These are phyloP conservation scores for Onychomys arenicola DNA, from an alignment of 2,797 vertebrate species.

Conservation along the genomic window DNA sequence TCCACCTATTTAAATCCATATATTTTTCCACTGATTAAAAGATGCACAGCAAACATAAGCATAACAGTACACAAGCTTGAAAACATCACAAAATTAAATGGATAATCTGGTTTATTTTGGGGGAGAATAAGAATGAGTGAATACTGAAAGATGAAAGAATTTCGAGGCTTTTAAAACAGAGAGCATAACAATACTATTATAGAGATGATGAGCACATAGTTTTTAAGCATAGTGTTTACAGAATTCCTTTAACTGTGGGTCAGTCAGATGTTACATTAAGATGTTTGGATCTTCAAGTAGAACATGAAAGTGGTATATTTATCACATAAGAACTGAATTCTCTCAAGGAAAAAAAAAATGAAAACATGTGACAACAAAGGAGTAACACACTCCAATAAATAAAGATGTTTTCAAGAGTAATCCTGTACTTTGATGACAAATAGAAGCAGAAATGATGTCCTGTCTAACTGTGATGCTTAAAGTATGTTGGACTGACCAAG, in stretches of 20 bases:
- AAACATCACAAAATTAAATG: background rate
- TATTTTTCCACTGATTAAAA: background rate
- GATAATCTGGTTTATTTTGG: background rate
- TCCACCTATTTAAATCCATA: background rate
- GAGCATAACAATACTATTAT: background rate
- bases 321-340: background rate
- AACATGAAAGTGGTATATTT: slow-evolving; percentile 5
- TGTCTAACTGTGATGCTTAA: slow-evolving; percentile 17
- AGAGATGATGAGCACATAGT: background rate
- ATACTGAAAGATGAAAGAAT: background rate
- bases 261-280: slow-evolving; percentile 14
- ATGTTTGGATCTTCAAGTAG: background rate
- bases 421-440: background rate
- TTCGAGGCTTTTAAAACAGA: background rate
- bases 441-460: background rate
- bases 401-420: background rate
- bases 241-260: background rate
- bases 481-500: background rate
- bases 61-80: background rate
- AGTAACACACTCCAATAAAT: background rate
- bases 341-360: background rate
- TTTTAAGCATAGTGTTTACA: background rate
- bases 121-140: background rate
- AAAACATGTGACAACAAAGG: background rate
- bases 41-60: background rate